Evolutionary conservation across 2,888 invertebrate genomes (phyloP), one percentile per base, ranked within the genome.

Genomic region (Scaptomyza tumidula): DNA sequence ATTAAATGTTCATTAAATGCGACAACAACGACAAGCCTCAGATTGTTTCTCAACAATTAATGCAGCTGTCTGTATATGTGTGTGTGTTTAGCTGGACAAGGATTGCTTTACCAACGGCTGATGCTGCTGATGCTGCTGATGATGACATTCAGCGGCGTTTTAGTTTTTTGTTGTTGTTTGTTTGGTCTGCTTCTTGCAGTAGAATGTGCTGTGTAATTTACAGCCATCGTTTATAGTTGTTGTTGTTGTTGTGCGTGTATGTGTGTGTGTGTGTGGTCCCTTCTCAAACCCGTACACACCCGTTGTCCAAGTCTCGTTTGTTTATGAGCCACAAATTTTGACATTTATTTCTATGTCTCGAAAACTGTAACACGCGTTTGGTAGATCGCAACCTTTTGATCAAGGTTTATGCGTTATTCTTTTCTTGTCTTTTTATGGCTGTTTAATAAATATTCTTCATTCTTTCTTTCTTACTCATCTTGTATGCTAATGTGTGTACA

Each of bases 1-100:
- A 87, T 87, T 87, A 87, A 86, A 86, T 83, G 86, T 72, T 85
- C 83, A 86, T 86, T 88, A 87, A 88, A 85, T 80, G 78, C 79
- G 74, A 77, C 87, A 85, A 72, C 67, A 59, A 67, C 80, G 78
- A 74, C 81, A 75, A 67, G 75, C 60, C 71, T 33, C 59, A 73
- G 75, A 84, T 81, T 74, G 69, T 76, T 73, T 72, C 79, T 53
- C 78, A 75, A 65, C 80, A 85, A 84, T 84, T 85, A 84, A 80
- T 66, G 64, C 68, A 31, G 55, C 54, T 27, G 14, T 2, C 7
- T 7, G 6, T n/a, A 13, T 37, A 13, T 37, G n/a, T 37, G 35
- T 37, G 13, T 37, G 50, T 49, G 27, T 29, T 41, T 24, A 44
- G 31, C 50, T 54, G 50, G 35, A 54, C 49, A 67, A 78, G 80